Evolutionary conservation across 2,113 vertebrate genomes (phyloP), one percentile per base, ranked within the genome.

Genomic region (Orientallactaga bullata): DNA sequence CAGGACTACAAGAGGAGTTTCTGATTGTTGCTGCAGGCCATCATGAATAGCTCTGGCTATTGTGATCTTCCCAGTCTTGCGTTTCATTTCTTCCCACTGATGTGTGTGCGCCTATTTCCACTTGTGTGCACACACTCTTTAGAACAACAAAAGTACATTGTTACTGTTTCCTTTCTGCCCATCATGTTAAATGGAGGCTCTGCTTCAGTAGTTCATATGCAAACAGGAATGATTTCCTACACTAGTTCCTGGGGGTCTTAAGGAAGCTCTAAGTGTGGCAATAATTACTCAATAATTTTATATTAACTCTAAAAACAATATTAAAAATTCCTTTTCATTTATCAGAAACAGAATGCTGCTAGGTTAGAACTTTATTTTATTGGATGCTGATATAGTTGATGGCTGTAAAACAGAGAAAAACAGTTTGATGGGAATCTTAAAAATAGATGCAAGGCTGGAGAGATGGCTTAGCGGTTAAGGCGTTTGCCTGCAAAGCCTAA

Each of bases 301-400:
- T 79, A 94, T 85, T 94, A 94, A 91, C 65, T 85, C 16, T 66
- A 88, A 96, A 95, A 96, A 73, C 32, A 87, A 82, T 88, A 92
- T 92, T 91, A 89, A 95, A 94, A 81, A 68, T 72, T 93, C 77
- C 24, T 91, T 95, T 96, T 96, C 39, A 88, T 93, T 95, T 93
- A 65, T 91, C 85, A 66, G 88, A 95, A 88, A 66, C 65, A 85
- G 80, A 95, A 66, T 58, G 65, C 66, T 93, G 69, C 58, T 88
- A 94, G 85, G 77, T n/a, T 28, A 58, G 42, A 85, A 76, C 91
- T 94, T 97, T 93, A 92, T 93, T 97, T 96, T 96, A 95, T 94
- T 94, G 92, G 94, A 90, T 84, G 82, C 81, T 85, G 51, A 89
- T 78, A 91, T 65, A 94, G 93, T 55, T 87, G 16, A 88, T 95